Evolutionary conservation across 2,888 invertebrate genomes (phyloP).

Genomic region (Eristalinus aeneus): DNA sequence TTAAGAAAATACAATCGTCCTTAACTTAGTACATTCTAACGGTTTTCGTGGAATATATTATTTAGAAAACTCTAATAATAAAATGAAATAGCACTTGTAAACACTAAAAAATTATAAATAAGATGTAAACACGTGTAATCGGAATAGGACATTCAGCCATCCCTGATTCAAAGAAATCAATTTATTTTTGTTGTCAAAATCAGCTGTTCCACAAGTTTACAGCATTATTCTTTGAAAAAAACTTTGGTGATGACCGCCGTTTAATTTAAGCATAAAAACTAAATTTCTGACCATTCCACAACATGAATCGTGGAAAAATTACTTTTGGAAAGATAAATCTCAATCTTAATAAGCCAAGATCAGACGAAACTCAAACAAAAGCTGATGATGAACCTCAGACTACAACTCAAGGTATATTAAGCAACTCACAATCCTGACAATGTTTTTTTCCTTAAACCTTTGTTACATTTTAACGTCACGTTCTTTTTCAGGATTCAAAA

Average conservation of each 20-base stretch:
- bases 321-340: constrained; percentile 80
- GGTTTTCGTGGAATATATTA: too few species aligned
- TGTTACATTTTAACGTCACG: background rate
- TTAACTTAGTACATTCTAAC: too few species aligned
- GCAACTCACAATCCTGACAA: background rate
- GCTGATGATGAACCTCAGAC: constrained; percentile 31
- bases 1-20: too few species aligned
- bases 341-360: constrained; percentile 74
- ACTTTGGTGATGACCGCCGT: background rate
- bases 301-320: constrained; percentile 80
- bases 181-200: background rate
- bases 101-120: too few species aligned
- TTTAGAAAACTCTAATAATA: too few species aligned
- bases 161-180: background rate
- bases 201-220: background rate
- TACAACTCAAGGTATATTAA: constrained; percentile 45
- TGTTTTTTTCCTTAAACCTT: too few species aligned
- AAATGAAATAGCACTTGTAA: too few species aligned
- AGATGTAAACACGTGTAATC: too few species aligned
- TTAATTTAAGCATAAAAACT: background rate
- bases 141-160: too few species aligned
- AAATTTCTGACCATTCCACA: background rate
- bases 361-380: constrained; percentile 72
- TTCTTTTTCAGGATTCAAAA: constrained; percentile 82
- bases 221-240: background rate